These are phyloP conservation scores for Siniperca scherzeri DNA, from an alignment of 2,797 vertebrate species.

Conservation along the genomic window DNA sequence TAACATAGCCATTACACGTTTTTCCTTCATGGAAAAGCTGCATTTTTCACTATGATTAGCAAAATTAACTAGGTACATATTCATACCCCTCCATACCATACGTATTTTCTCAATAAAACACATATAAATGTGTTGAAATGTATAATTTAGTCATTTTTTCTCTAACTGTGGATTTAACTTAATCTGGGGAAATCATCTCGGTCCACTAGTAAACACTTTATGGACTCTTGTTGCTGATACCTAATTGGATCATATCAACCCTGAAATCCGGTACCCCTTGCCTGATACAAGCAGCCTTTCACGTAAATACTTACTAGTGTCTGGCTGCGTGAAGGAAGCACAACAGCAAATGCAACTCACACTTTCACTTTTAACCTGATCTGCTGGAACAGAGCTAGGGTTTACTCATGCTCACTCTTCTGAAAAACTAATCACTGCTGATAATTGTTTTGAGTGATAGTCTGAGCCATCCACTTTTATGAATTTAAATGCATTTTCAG, in stretches of 20 bases:
- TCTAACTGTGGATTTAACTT: conserved; percentile 11
- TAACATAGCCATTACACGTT: not conserved
- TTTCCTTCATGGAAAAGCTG: not conserved
- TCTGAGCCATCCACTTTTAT: not conserved
- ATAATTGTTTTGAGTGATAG: not conserved
- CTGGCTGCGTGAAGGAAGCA: conserved; percentile 8
- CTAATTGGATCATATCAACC: conserved; percentile 25
- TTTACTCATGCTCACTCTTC: not conserved
- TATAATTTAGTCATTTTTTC: not conserved
- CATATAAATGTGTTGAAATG: conserved; percentile 1
- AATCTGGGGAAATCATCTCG: conserved; percentile 53
- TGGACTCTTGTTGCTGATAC: conserved; percentile 18
- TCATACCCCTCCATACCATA: not conserved
- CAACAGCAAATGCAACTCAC: conserved; percentile 3
- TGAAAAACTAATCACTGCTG: not conserved
- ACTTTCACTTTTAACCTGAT: conserved; percentile 18
- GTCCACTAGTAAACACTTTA: conserved; percentile 51
- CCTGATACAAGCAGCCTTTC: conserved; percentile 8
- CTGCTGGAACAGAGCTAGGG: not conserved
- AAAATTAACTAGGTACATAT: not conserved
- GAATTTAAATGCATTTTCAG: conserved; percentile 4
- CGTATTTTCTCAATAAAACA: conserved; percentile 6
- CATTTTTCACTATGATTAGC: not conserved
- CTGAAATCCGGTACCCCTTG: conserved; percentile 1
- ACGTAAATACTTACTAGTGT: not conserved